Evolutionary conservation across 1,140 invertebrate genomes (phyloP).

Genomic region (Brachionus manjavacas): DNA sequence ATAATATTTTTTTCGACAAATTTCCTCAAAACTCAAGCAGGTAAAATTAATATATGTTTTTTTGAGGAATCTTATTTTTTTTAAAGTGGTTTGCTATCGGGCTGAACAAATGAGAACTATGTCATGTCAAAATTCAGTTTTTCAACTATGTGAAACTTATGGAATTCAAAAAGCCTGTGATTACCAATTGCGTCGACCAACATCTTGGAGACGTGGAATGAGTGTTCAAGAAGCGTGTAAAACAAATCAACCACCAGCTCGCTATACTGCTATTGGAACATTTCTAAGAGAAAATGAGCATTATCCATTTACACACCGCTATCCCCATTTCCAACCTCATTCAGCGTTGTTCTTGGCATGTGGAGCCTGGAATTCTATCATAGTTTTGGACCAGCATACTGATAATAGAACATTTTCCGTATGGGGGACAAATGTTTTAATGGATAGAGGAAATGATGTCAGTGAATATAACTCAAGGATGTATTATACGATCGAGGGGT

Average conservation of each 20-base stretch:
- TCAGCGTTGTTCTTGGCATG: neutral
- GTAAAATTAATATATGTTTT: neutral
- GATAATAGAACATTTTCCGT: constrained; percentile 14
- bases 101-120: neutral
- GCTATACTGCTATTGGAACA: constrained; percentile 5
- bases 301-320: neutral
- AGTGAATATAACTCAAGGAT: neutral
- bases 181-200: constrained; percentile 7
- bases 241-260: neutral
- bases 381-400: constrained; percentile 15
- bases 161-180: constrained; percentile 10
- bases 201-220: neutral
- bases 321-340: neutral
- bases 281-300: neutral
- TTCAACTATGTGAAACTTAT: neutral
- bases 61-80: neutral
- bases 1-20: neutral
- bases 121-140: constrained; percentile 14
- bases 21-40: neutral
- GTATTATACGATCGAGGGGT: neutral
- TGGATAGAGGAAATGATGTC: neutral
- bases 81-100: neutral
- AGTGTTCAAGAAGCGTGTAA: constrained; percentile 10
- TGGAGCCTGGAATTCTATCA: neutral
- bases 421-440: constrained; percentile 3